phyloP scores from a whole-genome alignment of 2,113 vertebrate species.

The Pleuronectes platessa region DNA sequence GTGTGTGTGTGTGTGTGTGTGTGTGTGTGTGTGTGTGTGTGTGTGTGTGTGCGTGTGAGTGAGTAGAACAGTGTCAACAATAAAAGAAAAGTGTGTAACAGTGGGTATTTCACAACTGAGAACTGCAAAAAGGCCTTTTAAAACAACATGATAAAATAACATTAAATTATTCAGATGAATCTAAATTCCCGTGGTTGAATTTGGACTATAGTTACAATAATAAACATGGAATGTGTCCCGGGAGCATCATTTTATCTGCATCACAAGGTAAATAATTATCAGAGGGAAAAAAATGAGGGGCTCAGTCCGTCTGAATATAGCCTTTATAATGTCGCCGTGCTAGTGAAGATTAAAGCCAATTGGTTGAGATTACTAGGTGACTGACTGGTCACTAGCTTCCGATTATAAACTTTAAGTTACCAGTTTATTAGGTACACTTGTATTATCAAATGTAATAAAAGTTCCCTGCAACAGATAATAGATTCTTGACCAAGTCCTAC shows the following conservation, averaged over 20 bases:
- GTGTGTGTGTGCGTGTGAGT: neutral
- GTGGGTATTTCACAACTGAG: slow-evolving; percentile 15
- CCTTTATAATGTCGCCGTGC: neutral
- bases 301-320: neutral
- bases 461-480: neutral
- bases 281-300: no score
- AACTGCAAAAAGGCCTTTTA: neutral
- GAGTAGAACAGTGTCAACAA: neutral
- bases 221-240: no score
- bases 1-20: no score
- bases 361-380: slow-evolving; percentile 1
- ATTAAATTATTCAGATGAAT: no score
- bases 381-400: neutral
- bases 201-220: no score
- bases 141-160: no score
- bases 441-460: neutral
- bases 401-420: neutral
- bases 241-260: neutral
- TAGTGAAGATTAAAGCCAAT: slow-evolving; percentile 2
- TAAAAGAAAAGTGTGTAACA: slow-evolving; percentile 36
- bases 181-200: no score
- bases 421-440: neutral
- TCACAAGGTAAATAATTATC: no score
- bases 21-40: neutral
- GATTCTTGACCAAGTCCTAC: no score